Evolutionary conservation across 2,113 vertebrate genomes (phyloP).

Genomic region (Gnathonemus echidnorhynchus): DNA sequence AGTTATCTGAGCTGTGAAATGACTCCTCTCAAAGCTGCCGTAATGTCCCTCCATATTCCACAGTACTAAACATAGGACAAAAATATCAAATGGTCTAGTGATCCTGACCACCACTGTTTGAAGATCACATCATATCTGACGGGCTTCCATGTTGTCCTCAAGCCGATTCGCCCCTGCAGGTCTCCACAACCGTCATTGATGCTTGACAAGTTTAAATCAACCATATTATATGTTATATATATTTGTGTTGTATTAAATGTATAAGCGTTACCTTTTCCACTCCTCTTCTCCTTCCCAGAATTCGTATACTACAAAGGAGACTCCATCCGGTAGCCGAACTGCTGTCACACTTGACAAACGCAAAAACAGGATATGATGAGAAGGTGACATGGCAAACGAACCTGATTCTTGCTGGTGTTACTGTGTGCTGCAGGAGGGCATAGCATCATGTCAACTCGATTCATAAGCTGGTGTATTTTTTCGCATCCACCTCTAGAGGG

Average conservation of each 20-base stretch:
- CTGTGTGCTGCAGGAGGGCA: background rate
- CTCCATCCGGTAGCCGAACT: slow-evolving; percentile 70
- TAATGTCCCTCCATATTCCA: background rate
- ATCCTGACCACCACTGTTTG: background rate
- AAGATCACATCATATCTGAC: background rate
- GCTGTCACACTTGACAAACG: slow-evolving; percentile 66
- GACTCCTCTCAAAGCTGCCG: background rate
- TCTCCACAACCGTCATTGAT: background rate
- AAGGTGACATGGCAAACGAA: background rate
- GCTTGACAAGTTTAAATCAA: background rate
- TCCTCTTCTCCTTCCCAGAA: slow-evolving; percentile 91
- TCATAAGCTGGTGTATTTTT: background rate
- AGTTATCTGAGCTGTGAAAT: background rate
- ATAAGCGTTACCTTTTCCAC: slow-evolving; percentile 74
- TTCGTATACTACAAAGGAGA: slow-evolving; percentile 85
- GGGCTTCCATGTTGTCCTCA: background rate
- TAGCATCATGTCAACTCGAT: too few relatives aligned
- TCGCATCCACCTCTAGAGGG: background rate
- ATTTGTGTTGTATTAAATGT: background rate
- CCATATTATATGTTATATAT: background rate
- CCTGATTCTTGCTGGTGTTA: background rate
- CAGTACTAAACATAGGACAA: background rate
- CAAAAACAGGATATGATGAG: background rate
- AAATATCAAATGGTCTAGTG: background rate
- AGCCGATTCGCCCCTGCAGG: background rate